phyloP scores from a whole-genome alignment of 1,140 invertebrate species.

The Psilanteris sp. region DNA sequence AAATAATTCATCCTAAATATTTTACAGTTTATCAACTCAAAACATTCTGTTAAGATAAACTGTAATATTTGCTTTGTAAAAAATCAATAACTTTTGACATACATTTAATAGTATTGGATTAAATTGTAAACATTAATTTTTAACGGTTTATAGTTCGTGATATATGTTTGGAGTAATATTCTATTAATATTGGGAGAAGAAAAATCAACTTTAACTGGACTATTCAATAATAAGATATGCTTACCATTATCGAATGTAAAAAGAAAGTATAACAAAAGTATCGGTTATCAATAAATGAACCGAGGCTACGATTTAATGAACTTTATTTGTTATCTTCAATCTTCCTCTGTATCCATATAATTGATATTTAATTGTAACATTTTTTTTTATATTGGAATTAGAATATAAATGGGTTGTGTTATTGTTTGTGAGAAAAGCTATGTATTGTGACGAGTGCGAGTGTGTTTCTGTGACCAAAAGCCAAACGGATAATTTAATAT shows the following conservation, averaged over 20 bases:
- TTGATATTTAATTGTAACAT: constrained; percentile 38
- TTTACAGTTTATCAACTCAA: no score
- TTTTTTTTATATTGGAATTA: constrained; percentile 45
- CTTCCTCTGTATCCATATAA: constrained; percentile 51
- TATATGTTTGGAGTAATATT: no score
- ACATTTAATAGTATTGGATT: no score
- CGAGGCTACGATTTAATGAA: constrained; percentile 13
- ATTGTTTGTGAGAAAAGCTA: constrained; percentile 73
- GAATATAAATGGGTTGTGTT: constrained; percentile 60
- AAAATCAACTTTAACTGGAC: constrained; percentile 2
- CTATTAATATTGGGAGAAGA: neutral
- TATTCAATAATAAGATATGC: constrained; percentile 1
- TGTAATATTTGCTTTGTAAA: no score
- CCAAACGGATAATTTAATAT: constrained; percentile 75
- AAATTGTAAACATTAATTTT: no score
- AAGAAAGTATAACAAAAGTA: neutral
- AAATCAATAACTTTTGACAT: no score
- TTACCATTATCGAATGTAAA: no score
- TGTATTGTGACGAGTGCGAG: constrained; percentile 77
- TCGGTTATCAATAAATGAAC: neutral
- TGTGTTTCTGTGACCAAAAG: constrained; percentile 79
- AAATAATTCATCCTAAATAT: no score
- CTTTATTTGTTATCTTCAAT: constrained; percentile 31
- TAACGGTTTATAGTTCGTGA: no score
- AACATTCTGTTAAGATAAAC: no score